Conservation (phyloP, 1,140 invertebrate species). For the Vanessa atalanta region DNA sequence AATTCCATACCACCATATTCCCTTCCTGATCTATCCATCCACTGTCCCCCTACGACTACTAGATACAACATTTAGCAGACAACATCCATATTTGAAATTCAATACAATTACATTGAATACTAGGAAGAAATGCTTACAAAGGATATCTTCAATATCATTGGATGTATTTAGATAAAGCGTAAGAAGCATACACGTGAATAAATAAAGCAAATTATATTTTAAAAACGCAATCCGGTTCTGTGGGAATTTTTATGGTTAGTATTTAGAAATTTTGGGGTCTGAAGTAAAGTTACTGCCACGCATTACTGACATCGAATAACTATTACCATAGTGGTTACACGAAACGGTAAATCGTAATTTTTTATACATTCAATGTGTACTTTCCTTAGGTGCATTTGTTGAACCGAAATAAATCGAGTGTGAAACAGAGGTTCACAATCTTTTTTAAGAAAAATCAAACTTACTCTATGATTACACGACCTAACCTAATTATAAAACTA, state of each 20-base stretch:
- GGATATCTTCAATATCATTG: neutral
- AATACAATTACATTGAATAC: neutral
- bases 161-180: neutral
- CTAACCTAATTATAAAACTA: neutral
- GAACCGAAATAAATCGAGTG: conserved; percentile 14
- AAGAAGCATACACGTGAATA: neutral
- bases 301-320: conserved; percentile 9
- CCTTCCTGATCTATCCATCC: no score
- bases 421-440: neutral
- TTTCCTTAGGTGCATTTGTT: conserved; percentile 39
- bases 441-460: conserved; percentile 10
- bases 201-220: neutral
- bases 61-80: neutral
- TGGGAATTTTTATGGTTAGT: neutral
- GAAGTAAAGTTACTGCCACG: conserved; percentile 7
- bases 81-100: neutral
- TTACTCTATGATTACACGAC: conserved; percentile 13
- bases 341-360: conserved; percentile 15
- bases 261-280: neutral
- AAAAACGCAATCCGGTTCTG: conserved; percentile 5
- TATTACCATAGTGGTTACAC: neutral
- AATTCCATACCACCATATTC: no score
- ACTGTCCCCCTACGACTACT: neutral
- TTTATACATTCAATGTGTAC: conserved; percentile 39
- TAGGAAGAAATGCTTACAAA: conserved; percentile 20